Evolutionary conservation across 1,140 invertebrate species (phyloP).

Genomic region (Hesperophylax magnus): DNA sequence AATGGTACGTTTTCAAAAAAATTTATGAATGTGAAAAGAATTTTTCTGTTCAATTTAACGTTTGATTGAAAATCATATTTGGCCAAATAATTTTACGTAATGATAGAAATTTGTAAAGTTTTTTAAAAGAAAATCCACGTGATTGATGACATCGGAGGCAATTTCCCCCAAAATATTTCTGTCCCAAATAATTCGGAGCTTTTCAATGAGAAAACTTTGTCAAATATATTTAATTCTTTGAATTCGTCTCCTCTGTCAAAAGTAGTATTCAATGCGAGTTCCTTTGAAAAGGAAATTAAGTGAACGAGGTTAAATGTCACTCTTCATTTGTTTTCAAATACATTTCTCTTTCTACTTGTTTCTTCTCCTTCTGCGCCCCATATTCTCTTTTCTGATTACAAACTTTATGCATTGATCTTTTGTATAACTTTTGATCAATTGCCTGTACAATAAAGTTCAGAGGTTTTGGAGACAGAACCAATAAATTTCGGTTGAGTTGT

Average conservation of each 20-base stretch:
- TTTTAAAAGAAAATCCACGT: not conserved
- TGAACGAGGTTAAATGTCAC: conserved; percentile 5
- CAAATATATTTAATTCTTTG: not conserved
- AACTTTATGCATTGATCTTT: not conserved
- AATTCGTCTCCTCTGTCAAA: conserved; percentile 7
- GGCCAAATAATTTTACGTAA: not conserved
- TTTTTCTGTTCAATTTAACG: too few species aligned
- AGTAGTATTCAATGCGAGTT: not conserved
- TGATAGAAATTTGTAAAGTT: not conserved
- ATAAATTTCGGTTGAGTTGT: not conserved
- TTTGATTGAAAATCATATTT: not conserved
- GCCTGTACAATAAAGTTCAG: not conserved
- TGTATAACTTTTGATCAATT: conserved; percentile 2
- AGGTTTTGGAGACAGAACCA: not conserved
- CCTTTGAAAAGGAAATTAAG: not conserved
- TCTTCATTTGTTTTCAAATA: conserved; percentile 7
- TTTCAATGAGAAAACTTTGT: not conserved
- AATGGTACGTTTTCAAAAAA: too few species aligned
- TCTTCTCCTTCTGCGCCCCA: not conserved
- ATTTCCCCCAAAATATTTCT: not conserved
- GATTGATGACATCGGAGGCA: not conserved
- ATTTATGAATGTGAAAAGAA: too few species aligned
- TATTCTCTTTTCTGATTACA: not conserved
- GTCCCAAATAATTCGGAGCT: not conserved
- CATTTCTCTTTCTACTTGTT: not conserved